These are phyloP conservation scores for Aplocera efformata DNA, from an alignment of 2,888 invertebrate species.

Conservation along the genomic window DNA sequence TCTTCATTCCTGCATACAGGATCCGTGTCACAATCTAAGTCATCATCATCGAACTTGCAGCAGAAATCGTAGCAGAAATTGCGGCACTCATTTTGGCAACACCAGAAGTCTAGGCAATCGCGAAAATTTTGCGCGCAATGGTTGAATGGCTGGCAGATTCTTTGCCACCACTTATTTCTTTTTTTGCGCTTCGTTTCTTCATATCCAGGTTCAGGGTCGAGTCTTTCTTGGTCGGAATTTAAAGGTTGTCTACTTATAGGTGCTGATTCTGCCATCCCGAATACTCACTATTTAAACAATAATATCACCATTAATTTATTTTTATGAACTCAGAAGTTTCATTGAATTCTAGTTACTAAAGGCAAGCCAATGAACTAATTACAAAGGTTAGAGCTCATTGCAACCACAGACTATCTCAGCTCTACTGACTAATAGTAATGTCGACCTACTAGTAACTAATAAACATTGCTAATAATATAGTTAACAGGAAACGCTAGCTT, in stretches of 20 bases:
- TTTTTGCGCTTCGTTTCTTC: constrained; percentile 1
- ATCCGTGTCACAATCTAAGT: constrained; percentile 4
- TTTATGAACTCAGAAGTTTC: too few relatives aligned
- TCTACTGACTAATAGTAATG: too few relatives aligned
- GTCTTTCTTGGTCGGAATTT: neutral
- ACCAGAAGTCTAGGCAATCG: constrained; percentile 15
- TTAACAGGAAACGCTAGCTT: too few relatives aligned
- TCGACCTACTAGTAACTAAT: too few relatives aligned
- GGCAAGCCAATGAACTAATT: too few relatives aligned
- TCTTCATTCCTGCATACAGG: neutral
- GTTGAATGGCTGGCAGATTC: constrained; percentile 1
- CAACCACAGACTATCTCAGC: too few relatives aligned
- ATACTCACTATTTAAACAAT: too few relatives aligned
- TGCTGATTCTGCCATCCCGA: neutral
- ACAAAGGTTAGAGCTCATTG: too few relatives aligned
- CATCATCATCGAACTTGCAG: constrained; percentile 7
- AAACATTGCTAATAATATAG: too few relatives aligned
- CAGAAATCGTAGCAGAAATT: constrained; percentile 13
- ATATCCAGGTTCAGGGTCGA: neutral
- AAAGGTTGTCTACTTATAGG: constrained; percentile 2
- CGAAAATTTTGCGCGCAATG: constrained; percentile 2
- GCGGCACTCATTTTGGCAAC: constrained; percentile 12
- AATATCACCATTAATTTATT: too few relatives aligned
- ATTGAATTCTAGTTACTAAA: too few relatives aligned
- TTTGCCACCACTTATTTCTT: constrained; percentile 9